Percentiles rank a stretch among this genome's conserved stretches.
Conservation (phyloP, 2,888 invertebrate genomes). For the Erebia ligea region DNA sequence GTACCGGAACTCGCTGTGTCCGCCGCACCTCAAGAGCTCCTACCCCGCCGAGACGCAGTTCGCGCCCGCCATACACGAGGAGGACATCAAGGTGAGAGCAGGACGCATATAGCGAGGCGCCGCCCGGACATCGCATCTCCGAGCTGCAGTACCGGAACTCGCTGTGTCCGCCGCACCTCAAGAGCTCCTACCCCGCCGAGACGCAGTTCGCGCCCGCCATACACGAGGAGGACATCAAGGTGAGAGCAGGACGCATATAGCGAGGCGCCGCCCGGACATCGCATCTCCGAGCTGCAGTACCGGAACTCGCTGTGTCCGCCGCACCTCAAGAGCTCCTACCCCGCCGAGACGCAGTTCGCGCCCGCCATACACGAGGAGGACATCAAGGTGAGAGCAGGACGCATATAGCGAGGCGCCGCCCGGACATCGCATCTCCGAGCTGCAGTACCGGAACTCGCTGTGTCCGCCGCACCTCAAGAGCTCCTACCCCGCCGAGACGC, state of each 20-base stretch:
- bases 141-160: constrained; percentile 92
- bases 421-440: constrained; percentile 83
- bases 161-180: constrained; percentile 90
- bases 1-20: constrained; percentile 91
- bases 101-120: constrained; percentile 33
- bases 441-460: constrained; percentile 91
- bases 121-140: constrained; percentile 74
- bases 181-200: constrained; percentile 93
- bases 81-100: constrained; percentile 71
- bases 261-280: constrained; percentile 47
- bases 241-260: constrained; percentile 41
- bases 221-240: constrained; percentile 76
- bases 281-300: constrained; percentile 88
- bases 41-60: constrained; percentile 93
- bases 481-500: constrained; percentile 92
- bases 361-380: constrained; percentile 75
- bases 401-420: constrained; percentile 37
- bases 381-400: constrained; percentile 65
- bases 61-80: constrained; percentile 76
- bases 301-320: constrained; percentile 92
- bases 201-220: constrained; percentile 85
- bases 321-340: constrained; percentile 93
- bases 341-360: constrained; percentile 90
- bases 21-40: constrained; percentile 92
- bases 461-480: constrained; percentile 93